Evolutionary conservation across 1,140 invertebrate genomes (phyloP).

Genomic region (Kradibia gibbosae): DNA sequence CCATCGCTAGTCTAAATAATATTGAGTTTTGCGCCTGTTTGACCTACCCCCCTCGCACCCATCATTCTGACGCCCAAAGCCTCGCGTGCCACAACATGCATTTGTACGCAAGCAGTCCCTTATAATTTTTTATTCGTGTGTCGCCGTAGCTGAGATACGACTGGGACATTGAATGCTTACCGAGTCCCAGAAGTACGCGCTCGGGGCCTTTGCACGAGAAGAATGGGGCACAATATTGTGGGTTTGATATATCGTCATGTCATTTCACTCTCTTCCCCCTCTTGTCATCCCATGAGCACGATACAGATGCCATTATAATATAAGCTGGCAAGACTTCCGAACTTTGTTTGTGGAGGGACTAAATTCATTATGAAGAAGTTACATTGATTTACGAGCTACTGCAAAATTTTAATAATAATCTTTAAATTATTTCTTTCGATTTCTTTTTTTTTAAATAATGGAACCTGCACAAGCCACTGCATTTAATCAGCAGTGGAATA

Average conservation of each 20-base stretch:
- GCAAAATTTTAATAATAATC: too few relatives aligned
- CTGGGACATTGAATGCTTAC: constrained; percentile 38
- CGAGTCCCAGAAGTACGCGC: constrained; percentile 35
- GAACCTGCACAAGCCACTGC: too few relatives aligned
- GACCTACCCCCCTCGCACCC: too few relatives aligned
- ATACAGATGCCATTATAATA: constrained; percentile 50
- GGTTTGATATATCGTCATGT: constrained; percentile 36
- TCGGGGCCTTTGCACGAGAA: not conserved
- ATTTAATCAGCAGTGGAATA: too few relatives aligned
- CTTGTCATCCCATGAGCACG: constrained; percentile 41
- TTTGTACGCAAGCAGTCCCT: not conserved
- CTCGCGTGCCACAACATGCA: too few relatives aligned
- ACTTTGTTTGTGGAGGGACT: not conserved
- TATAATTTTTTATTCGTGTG: constrained; percentile 49
- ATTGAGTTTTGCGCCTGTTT: too few relatives aligned
- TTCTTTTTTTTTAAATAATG: too few relatives aligned
- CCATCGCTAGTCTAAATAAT: not conserved
- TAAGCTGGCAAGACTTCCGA: not conserved
- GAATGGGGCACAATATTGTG: constrained; percentile 26
- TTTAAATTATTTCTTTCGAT: too few relatives aligned
- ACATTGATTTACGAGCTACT: too few relatives aligned
- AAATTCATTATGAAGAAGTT: too few relatives aligned
- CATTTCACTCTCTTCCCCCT: not conserved
- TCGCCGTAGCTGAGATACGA: constrained; percentile 31
- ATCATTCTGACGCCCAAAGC: too few relatives aligned